Evolutionary conservation across 2,797 vertebrate genomes (phyloP), one percentile per base, ranked within the genome.

Genomic region (Alfaro cultratus): DNA sequence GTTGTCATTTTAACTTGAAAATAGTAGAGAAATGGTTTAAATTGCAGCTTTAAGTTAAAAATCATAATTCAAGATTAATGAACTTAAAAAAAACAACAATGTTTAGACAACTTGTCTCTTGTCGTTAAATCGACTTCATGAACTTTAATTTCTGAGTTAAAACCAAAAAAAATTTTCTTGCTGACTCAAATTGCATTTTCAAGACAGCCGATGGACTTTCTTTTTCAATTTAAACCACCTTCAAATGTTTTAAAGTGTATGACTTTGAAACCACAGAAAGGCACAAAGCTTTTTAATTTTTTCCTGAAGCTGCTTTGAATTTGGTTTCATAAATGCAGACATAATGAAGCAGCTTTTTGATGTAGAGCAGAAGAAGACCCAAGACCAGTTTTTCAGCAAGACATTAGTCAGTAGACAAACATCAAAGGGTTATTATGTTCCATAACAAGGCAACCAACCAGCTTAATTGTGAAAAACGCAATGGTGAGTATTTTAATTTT

Each of bases 381-480:
- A 73, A 74, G 31, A 76, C 34, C n/a, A 36, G 55, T 62, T 85
- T 64, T 73, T 53, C 78, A 68, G 47, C n/a, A 74, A 57, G 23
- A 76, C 43, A 73, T 77, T 64, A 74, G 21, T 43, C n/a, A 31
- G 73, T 26, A 57, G 74, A 74, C 70, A 67, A 79, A 70, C 36
- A 79, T 45, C 15, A 23, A 71, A 51, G 23, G 39, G 34, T 67
- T 76, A 71, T 76, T 79, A 46, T 57, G 36, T 77, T 26, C 49
- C 31, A n/a, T 74, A 53, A 83, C 68, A 75, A 18, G 15, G 73
- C 74, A 29, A 64, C 23, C n/a, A 76, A 60, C 36, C 15, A 4
- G 78, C 23, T 62, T 80, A 84, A 87, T 88, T 23, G 57, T 86
- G 71, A 86, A 85, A 62, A 83, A 87, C 77, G 83, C 36, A 67